Conservation (phyloP, 2,888 invertebrate species). For the Dicyrtomina minuta region DNA sequence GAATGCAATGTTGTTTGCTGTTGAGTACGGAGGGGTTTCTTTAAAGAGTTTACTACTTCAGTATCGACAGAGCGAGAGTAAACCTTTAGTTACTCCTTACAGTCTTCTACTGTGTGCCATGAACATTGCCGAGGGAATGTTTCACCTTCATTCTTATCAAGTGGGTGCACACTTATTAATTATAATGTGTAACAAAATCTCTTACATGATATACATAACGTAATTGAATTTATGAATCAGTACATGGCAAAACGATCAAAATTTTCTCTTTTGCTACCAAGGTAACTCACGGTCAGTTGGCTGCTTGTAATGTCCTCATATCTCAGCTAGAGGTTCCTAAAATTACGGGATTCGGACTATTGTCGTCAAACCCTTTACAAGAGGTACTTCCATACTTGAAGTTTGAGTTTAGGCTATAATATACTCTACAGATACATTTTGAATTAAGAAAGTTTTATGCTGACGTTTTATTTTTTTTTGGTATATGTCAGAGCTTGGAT, state of each 20-base stretch:
- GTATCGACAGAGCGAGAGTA: constrained; percentile 59
- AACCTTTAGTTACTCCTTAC: constrained; percentile 38
- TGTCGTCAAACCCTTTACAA: constrained; percentile 66
- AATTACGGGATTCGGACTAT: constrained; percentile 73
- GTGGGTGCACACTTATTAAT: constrained; percentile 56
- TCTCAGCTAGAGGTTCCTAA: constrained; percentile 69
- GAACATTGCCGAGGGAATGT: constrained; percentile 72
- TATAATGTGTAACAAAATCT: too few relatives aligned
- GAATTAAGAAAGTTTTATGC: too few relatives aligned
- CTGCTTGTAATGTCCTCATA: constrained; percentile 71
- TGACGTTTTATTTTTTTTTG: constrained; percentile 2
- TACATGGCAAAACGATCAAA: too few relatives aligned
- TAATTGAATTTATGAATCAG: too few relatives aligned
- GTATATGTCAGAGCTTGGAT: constrained; percentile 62
- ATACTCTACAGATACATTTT: too few relatives aligned
- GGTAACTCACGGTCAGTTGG: constrained; percentile 69
- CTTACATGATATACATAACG: too few relatives aligned
- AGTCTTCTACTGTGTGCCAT: constrained; percentile 57
- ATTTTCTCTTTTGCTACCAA: constrained; percentile 49
- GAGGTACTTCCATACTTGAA: constrained; percentile 57
- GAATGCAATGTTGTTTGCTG: constrained; percentile 65
- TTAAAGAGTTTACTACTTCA: constrained; percentile 70
- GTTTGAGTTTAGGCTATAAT: too few relatives aligned
- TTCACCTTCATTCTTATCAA: constrained; percentile 67
- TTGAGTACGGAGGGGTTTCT: constrained; percentile 68